phyloP scores from a whole-genome alignment of 2,888 invertebrate genomes.

The Aporophyla lueneburgensis region DNA sequence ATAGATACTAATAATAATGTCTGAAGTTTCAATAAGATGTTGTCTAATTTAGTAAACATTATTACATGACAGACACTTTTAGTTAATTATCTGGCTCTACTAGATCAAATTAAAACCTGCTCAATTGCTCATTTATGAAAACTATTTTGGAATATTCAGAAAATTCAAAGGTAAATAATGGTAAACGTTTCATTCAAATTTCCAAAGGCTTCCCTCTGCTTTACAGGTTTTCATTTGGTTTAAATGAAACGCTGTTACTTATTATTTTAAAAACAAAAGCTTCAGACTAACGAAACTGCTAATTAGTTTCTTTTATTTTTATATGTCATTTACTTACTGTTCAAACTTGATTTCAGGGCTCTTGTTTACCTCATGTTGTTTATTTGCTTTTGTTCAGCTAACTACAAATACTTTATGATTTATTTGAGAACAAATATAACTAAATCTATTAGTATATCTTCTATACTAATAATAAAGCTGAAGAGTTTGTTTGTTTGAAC shows the following conservation, averaged over 20 bases:
- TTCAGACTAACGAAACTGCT: neutral
- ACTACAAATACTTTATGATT: neutral
- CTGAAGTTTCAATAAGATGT: neutral
- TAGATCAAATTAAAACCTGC: neutral
- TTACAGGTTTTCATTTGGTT: neutral
- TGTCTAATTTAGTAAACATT: neutral
- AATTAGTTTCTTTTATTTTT: neutral
- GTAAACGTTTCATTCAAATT: neutral
- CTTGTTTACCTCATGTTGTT: neutral
- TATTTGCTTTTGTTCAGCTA: neutral
- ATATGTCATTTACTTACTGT: neutral
- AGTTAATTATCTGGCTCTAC: neutral
- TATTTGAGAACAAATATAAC: too few species aligned
- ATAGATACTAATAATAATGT: neutral
- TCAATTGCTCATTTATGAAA: neutral
- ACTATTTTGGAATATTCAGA: neutral
- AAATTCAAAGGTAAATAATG: neutral
- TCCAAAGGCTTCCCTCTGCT: neutral
- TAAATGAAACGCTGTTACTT: neutral
- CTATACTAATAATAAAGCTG: too few species aligned
- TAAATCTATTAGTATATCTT: too few species aligned
- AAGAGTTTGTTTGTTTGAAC: too few species aligned
- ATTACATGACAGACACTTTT: neutral
- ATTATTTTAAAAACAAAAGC: neutral
- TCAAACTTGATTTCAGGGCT: neutral